Percentiles rank a stretch among this genome's conserved stretches.
phyloP scores from a whole-genome alignment of 1,140 invertebrate genomes.

The Parasteatoda tepidariorum region DNA sequence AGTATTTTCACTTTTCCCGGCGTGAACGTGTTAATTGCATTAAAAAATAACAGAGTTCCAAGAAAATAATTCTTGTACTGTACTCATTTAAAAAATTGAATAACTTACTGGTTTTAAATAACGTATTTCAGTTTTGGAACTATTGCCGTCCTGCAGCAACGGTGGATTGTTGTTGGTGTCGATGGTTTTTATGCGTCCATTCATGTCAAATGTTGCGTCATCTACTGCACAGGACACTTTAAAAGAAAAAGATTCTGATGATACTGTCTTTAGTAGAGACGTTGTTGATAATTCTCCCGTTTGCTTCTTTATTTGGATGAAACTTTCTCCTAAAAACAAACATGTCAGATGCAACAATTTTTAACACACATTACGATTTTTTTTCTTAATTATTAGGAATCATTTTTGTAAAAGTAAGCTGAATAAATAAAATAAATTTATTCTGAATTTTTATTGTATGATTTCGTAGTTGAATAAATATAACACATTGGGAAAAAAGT shows the following conservation, averaged over 20 bases:
- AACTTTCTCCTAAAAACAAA: not conserved
- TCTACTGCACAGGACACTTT: not conserved
- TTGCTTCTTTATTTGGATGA: not conserved
- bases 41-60: too few relatives aligned
- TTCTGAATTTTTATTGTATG: too few relatives aligned
- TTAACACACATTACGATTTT: too few relatives aligned
- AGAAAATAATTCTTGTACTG: too few relatives aligned
- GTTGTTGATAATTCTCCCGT: not conserved
- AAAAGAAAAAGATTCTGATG: not conserved
- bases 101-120: constrained; percentile 9
- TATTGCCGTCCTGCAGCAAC: not conserved
- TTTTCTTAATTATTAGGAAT: too few relatives aligned
- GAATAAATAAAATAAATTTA: too few relatives aligned
- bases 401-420: too few relatives aligned
- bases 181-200: not conserved
- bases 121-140: not conserved
- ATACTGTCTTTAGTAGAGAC: not conserved
- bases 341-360: too few relatives aligned
- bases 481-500: too few relatives aligned
- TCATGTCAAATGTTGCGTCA: not conserved
- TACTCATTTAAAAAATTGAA: not conserved
- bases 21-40: too few relatives aligned
- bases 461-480: too few relatives aligned
- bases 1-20: too few relatives aligned
- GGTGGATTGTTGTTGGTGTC: constrained; percentile 26